Base-by-base conservation (phyloP, 64 coral and sea anemone genomes). In the Pocillopora damicornis region DNA sequence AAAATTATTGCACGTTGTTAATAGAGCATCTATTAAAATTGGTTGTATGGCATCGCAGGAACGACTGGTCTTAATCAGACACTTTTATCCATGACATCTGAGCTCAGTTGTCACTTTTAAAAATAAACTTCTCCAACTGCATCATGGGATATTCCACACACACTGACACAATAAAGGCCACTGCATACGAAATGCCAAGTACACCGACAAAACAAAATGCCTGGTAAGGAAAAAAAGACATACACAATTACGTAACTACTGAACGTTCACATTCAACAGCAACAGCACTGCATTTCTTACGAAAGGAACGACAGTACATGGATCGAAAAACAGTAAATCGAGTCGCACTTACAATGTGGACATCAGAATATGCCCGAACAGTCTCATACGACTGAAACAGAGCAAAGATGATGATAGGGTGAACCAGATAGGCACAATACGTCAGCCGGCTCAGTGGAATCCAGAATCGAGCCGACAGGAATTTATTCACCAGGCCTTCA, bases 401-500 rank as follows among this genome's bases (percentile, higher is more conserved):
- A 2, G 75, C 78, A 5, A n/a, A 20, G 12, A 93, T 10, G n/a
- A 86, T 75, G 58, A 93, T 89, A 17, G 75, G 61, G 76, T 93
- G 91, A n/a, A 89, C n/a, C 10, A 93, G 87, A 25, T 93, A 93
- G 4, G 77, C 87, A 59, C 79, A 66, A 60, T 93, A 93, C 12
- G 91, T 93, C 20, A 93, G 58, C 57, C 91, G 86, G 66, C 91
- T 89, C 14, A 93, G 63, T 56, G 91, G 91, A 23, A 88, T 93
- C 91, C 91, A 93, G 79, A 93, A 93, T 25, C 67, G 91, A 88
- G 87, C 91, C 7, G 91, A 93, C 8, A 93, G 65, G 15, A 93
- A 37, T 59, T 60, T 93, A 76, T 93, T 59, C 15, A 93, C 91
- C 14, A 93, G 35, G 23, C 91, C 91, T 93, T 20, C 15, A 92